Conservation (phyloP, 2,113 vertebrate genomes). For the Anarrhichthys ocellatus region DNA sequence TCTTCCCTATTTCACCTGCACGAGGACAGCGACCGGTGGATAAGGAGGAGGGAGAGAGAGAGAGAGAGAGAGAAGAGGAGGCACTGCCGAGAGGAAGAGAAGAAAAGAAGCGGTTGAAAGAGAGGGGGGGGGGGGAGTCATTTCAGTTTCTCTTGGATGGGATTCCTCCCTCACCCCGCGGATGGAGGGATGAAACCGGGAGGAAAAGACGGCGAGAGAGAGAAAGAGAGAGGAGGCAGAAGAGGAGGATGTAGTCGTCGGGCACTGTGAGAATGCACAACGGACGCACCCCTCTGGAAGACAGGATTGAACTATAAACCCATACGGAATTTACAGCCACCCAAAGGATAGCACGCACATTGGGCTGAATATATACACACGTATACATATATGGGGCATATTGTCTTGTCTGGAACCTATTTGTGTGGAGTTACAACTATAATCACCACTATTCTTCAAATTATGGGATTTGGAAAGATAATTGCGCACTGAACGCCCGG, state of each 20-base stretch:
- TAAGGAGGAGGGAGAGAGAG: not conserved
- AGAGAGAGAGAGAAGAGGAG: not conserved
- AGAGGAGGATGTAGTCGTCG: constrained; percentile 72
- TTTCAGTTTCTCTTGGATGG: constrained; percentile 54
- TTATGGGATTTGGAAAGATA: constrained; percentile 66
- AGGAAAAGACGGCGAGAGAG: constrained; percentile 55
- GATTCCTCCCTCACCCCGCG: constrained; percentile 51
- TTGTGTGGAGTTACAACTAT: constrained; percentile 69
- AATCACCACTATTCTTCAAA: not conserved
- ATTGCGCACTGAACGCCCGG: constrained; percentile 59
- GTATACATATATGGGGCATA: constrained; percentile 4
- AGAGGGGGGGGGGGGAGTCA: constrained; percentile 8
- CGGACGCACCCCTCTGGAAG: constrained; percentile 77
- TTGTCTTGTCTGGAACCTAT: constrained; percentile 46
- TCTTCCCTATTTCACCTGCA: constrained; percentile 51
- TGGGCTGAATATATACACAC: not conserved
- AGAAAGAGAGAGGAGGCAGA: constrained; percentile 55
- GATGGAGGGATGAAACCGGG: constrained; percentile 75
- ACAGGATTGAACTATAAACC: constrained; percentile 61
- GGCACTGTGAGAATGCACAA: constrained; percentile 72
- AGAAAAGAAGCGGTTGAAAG: constrained; percentile 5
- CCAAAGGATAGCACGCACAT: constrained; percentile 54
- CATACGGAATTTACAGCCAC: constrained; percentile 64
- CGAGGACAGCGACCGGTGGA: constrained; percentile 27
- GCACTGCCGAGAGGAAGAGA: constrained; percentile 9